Evolutionary conservation across 1,140 invertebrate genomes (phyloP).

Genomic region (Pararge aegeria): DNA sequence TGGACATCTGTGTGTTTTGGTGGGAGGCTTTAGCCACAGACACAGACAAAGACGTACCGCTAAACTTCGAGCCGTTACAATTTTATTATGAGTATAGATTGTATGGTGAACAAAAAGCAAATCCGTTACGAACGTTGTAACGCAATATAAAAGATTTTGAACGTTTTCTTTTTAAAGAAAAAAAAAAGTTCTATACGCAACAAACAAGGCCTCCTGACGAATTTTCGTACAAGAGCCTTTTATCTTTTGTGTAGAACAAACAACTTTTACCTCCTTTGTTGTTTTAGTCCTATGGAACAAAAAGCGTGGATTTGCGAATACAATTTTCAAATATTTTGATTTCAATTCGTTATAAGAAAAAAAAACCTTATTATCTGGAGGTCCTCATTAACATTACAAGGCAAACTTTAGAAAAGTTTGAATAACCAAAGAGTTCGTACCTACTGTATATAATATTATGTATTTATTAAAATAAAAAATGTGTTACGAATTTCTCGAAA

Average conservation of each 20-base stretch:
- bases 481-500: no score
- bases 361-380: slow-evolving; percentile 1
- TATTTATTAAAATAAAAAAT: background rate
- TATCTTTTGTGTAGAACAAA: slow-evolving; percentile 35
- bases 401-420: background rate
- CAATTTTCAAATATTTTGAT: slow-evolving; percentile 17
- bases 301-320: slow-evolving; percentile 9
- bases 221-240: slow-evolving; percentile 27
- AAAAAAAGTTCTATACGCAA: slow-evolving; percentile 14
- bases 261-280: slow-evolving; percentile 32
- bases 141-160: slow-evolving; percentile 13
- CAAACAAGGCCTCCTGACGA: slow-evolving; percentile 30
- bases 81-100: no score
- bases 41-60: no score
- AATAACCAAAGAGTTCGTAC: no score
- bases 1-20: no score
- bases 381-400: slow-evolving; percentile 1
- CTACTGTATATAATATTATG: no score
- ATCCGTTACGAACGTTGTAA: background rate
- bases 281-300: slow-evolving; percentile 20
- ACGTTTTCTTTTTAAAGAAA: slow-evolving; percentile 11
- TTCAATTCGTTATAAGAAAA: slow-evolving; percentile 12
- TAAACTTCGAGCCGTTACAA: no score
- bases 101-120: no score
- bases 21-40: no score